Base-by-base conservation (phyloP, 1,140 invertebrate species). In the Drosophila parabipectinata region DNA sequence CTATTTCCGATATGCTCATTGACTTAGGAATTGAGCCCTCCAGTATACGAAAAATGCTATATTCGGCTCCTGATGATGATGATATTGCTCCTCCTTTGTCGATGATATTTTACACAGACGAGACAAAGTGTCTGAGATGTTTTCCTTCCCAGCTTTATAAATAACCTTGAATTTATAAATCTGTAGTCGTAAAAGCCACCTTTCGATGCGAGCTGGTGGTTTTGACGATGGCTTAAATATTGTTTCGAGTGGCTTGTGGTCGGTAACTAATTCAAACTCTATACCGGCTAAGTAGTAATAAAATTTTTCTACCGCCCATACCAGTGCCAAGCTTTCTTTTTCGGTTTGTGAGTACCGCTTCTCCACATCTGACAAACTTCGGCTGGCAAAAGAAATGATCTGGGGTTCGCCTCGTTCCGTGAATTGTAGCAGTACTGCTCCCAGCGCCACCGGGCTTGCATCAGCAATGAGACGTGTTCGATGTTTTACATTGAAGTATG, bases 41-140 rank as follows among this genome's bases (percentile, higher is more conserved):
- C 18, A 66, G 18, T 50, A 69, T 47, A 24, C 26, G 21, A 21
- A 21, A 21, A 21, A 21, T 59, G 18, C 39, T 69, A 47, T 68
- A 54, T 34, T 78, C 61, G 30, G 37, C 34, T 45, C 41, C 47
- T 45, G 55, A 30, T n/a, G n/a, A n/a, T n/a, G n/a, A n/a, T n/a
- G n/a, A n/a, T n/a, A n/a, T n/a, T n/a, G n/a, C n/a, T 47, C 39
- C 21, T 30, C 24, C 26, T 57, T 45, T 56, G 14, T 44, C 26
- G 24, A 56, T 15, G 39, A 56, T 45, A 28, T 14, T 4, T 56
- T 30, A 32, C 55, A 57, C 39, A 91, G 55, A 24, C 91, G 39
- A 15, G 92, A 92, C 30, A 92, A 50, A 10, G 82, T 39, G 63
- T 92, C 92, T 4, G 92, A 88, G 26, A 92, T 91, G 34, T 92